A percentile compares a stretch with the other conserved stretches of the same genome.
Conservation (phyloP, 2,113 vertebrate genomes). For the Dicerorhinus sumatrensis region DNA sequence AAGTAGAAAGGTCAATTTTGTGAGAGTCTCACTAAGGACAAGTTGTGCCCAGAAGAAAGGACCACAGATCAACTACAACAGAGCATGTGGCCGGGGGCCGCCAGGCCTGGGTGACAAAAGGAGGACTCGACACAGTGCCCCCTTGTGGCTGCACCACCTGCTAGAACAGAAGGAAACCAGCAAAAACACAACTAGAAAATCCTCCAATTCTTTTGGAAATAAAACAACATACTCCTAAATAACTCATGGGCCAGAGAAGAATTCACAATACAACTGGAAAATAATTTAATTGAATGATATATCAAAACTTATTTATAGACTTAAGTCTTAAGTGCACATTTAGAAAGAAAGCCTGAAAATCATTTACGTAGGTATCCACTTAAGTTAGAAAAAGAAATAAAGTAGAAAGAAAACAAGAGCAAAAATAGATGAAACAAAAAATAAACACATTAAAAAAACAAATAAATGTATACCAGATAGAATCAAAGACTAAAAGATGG, state of each 20-base stretch:
- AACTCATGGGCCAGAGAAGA: not conserved
- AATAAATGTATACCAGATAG: not conserved
- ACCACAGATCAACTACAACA: not conserved
- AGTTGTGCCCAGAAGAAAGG: not conserved
- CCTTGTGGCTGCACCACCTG: not conserved
- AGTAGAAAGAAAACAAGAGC: not conserved
- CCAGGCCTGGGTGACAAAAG: not conserved
- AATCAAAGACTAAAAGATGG: not conserved
- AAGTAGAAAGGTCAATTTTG: not conserved
- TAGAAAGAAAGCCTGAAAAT: not conserved
- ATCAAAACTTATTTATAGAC: not conserved
- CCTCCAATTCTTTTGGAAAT: not conserved
- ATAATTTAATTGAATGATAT: not conserved
- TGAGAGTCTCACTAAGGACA: not conserved
- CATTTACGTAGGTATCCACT: not conserved
- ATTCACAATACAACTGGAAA: not conserved
- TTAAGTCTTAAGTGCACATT: not conserved
- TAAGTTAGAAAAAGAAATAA: not conserved
- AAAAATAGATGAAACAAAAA: not conserved
- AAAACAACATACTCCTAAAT: not conserved
- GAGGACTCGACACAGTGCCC: too few species aligned
- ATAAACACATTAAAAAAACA: not conserved
- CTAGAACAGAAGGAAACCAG: not conserved
- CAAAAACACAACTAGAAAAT: not conserved
- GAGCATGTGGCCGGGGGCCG: not conserved